A percentile compares a stretch with the other conserved stretches of the same genome.
These are phyloP conservation scores for Theonella swinhoei DNA, from an alignment of 37 sponge, comb jelly and placozoan species.

Conservation along the genomic window DNA sequence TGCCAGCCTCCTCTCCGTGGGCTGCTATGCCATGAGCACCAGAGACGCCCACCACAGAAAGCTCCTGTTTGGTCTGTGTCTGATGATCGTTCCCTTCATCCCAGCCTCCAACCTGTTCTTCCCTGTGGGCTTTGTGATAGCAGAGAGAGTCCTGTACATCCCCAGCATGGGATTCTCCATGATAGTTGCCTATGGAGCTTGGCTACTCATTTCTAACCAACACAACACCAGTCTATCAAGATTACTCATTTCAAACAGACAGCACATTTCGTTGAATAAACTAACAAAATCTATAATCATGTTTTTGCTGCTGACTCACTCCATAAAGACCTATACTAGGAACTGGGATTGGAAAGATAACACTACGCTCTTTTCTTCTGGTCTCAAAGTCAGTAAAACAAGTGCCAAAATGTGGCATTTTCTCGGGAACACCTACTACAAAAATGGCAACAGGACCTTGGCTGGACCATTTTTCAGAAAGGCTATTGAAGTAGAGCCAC, in stretches of 20 bases:
- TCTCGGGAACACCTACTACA: slow-evolving; percentile 65
- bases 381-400: slow-evolving; percentile 51
- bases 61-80: slow-evolving; percentile 61
- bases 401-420: slow-evolving; percentile 78
- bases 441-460: slow-evolving; percentile 14
- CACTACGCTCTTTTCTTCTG: slow-evolving; percentile 64
- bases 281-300: neutral
- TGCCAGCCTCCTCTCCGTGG: neutral
- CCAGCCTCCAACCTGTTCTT: slow-evolving; percentile 92
- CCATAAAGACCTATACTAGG: slow-evolving; percentile 44
- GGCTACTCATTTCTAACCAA: neutral
- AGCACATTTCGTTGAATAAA: neutral
- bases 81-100: slow-evolving; percentile 79
- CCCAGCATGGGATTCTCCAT: slow-evolving; percentile 58
- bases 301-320: slow-evolving; percentile 27
- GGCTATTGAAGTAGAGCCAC: slow-evolving; percentile 62
- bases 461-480: slow-evolving; percentile 56
- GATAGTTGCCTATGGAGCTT: neutral
- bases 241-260: no score
- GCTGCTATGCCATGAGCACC: neutral
- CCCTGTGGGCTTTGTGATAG: slow-evolving; percentile 82
- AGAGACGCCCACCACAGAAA: neutral
- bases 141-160: slow-evolving; percentile 75
- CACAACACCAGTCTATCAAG: no score
- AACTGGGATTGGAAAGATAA: slow-evolving; percentile 67